Percentiles rank a stretch among this genome's conserved stretches.
Evolutionary conservation across 2,888 invertebrate genomes (phyloP).

Genomic region (Eulithis testata): DNA sequence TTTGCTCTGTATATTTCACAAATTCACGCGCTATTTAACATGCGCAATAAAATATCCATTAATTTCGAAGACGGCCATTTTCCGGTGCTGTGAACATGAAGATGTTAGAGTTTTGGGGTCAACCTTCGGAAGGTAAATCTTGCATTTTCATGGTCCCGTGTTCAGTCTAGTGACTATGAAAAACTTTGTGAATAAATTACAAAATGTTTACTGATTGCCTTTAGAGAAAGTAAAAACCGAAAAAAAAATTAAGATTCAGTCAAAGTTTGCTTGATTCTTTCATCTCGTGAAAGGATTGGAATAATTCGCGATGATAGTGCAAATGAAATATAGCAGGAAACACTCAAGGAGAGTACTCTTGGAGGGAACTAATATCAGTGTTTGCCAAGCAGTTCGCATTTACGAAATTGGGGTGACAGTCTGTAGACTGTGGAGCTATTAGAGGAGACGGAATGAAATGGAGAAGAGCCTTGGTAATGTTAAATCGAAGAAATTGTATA

Average conservation of each 20-base stretch:
- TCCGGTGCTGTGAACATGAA: conserved; percentile 68
- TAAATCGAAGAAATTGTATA: too few relatives aligned
- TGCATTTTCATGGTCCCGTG: conserved; percentile 48
- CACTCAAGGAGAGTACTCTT: conserved; percentile 75
- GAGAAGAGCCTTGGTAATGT: too few relatives aligned
- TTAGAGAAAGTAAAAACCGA: conserved; percentile 7
- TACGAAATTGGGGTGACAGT: conserved; percentile 73
- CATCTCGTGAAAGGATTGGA: conserved; percentile 22
- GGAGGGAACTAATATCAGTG: conserved; percentile 78
- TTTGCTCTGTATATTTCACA: conserved; percentile 52
- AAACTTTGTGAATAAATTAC: conserved; percentile 25
- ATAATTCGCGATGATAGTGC: conserved; percentile 24
- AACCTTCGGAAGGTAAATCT: conserved; percentile 59
- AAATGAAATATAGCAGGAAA: conserved; percentile 70
- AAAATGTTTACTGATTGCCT: neutral
- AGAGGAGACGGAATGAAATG: conserved; percentile 18
- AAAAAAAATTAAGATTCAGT: conserved; percentile 51
- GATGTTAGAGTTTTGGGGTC: conserved; percentile 64
- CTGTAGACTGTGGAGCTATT: conserved; percentile 46
- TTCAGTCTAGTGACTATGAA: conserved; percentile 31
- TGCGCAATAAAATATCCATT: conserved; percentile 82
- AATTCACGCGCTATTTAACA: conserved; percentile 79
- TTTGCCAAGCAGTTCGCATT: conserved; percentile 79
- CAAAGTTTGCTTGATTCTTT: conserved; percentile 21
- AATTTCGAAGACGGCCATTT: conserved; percentile 80